Base-by-base conservation (phyloP, 2,888 invertebrate genomes). In the Drosophila rubida region DNA sequence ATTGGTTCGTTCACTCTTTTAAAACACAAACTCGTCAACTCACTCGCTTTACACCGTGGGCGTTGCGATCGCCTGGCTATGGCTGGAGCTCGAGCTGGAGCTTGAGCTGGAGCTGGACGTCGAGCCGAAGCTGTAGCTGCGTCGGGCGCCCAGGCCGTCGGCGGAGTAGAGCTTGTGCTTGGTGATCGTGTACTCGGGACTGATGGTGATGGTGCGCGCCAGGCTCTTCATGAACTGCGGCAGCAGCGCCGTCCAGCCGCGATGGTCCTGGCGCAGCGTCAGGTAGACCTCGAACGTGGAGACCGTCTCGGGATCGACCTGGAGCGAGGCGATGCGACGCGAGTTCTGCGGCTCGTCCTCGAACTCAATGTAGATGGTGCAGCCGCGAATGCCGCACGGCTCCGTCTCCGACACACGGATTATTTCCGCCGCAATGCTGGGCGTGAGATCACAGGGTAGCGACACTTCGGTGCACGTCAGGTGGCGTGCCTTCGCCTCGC, bases 371-470 rank as follows among this genome's bases (percentile, higher is more conserved):
- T 90, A 89, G 39, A 90, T 86, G 70, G 90, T 90, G 78, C 90
- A 90, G 68, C 90, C 90, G 60, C 90, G 90, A 41, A 88, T 74
- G 69, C 90, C 90, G 69, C 90, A 89, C 4, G 90, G 90, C 55
- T 90, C 90, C 80, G 89, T 89, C 65, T 87, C 90, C 19, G 90
- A 90, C 16, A 90, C 88, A 16, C 90, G 89, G 55, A 90, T 77
- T 44, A 90, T 89, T 75, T 90, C 90, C 50, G 89, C 87, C 70
- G 90, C 90, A 71, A 90, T 90, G 76, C 85, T 87, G 37, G 89
- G 80, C 72, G 89, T 90, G 88, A 90, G 90, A 89, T 90, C 90
- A 88, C 90, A 90, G 81, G 90, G 90, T 86, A 90, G 80, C 78
- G 90, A 90, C 73, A 90, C 90, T 78, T 90, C 90, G 54, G 90